Percentiles rank a stretch among this genome's conserved stretches.
phyloP scores from a whole-genome alignment of 2,888 invertebrate species.

The Rhagophthalmus giganteus region DNA sequence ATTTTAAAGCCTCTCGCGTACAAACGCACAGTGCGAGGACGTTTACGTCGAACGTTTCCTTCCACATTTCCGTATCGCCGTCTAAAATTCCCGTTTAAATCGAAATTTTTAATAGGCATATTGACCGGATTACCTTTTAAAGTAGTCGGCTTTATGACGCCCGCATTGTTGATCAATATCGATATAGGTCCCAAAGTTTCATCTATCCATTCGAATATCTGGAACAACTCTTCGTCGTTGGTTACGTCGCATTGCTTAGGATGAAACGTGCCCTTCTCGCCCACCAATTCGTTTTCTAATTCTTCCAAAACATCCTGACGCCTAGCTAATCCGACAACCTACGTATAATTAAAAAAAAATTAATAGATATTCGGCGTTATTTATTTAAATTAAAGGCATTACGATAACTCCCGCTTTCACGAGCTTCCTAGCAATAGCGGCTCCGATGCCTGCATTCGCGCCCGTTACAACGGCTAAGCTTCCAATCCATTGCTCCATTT shows the following conservation, averaged over 20 bases:
- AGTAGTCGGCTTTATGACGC: slow-evolving; percentile 19
- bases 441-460: slow-evolving; percentile 17
- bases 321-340: slow-evolving; percentile 26
- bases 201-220: slow-evolving; percentile 20
- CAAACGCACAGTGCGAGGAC: slow-evolving; percentile 35
- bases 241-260: slow-evolving; percentile 21
- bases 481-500: slow-evolving; percentile 28
- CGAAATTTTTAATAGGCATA: not conserved
- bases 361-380: slow-evolving; percentile 2
- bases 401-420: slow-evolving; percentile 23
- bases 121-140: slow-evolving; percentile 10
- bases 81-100: too few relatives aligned
- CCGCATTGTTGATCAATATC: slow-evolving; percentile 21
- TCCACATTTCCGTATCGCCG: slow-evolving; percentile 39
- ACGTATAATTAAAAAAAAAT: slow-evolving; percentile 2
- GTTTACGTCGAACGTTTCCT: slow-evolving; percentile 39
- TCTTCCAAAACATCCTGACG: slow-evolving; percentile 19
- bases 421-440: slow-evolving; percentile 12
- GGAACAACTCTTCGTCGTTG: slow-evolving; percentile 17
- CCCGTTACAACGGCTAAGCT: slow-evolving; percentile 24
- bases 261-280: slow-evolving; percentile 19
- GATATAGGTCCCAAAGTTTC: slow-evolving; percentile 21
- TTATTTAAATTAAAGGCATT: not conserved
- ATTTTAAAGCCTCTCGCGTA: slow-evolving; percentile 36
- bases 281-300: slow-evolving; percentile 5